Evolutionary conservation across 2,113 vertebrate genomes (phyloP).

Genomic region (Malurus alboscapulatus): DNA sequence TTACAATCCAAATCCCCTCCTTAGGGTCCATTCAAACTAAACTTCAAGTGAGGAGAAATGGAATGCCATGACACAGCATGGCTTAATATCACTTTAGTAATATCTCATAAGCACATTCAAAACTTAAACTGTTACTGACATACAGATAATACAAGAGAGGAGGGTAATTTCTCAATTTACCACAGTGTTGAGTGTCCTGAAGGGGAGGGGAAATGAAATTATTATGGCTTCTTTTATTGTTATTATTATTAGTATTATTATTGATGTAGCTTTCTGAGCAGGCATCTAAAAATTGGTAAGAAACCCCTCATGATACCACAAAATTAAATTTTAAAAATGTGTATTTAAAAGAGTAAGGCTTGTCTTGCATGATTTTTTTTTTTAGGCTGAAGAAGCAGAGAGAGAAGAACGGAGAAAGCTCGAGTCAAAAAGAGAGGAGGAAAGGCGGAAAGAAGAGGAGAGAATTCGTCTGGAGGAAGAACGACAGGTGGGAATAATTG

Average conservation of each 20-base stretch:
- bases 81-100: not conserved
- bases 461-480: conserved; percentile 82
- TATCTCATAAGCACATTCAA: not conserved
- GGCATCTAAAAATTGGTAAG: not conserved
- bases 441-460: conserved; percentile 86
- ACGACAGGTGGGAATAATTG: conserved; percentile 62
- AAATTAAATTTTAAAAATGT: not conserved
- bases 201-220: not conserved
- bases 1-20: not conserved
- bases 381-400: conserved; percentile 90
- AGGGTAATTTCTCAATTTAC: not conserved
- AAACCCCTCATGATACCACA: not conserved
- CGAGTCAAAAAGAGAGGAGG: conserved; percentile 88
- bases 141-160: not conserved
- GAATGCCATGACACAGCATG: not conserved
- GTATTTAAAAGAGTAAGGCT: not conserved
- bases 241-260: not conserved
- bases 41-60: not conserved
- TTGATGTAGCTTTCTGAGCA: not conserved
- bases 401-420: conserved; percentile 88
- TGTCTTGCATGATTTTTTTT: not conserved
- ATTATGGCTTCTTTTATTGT: not conserved
- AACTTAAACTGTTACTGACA: not conserved
- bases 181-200: not conserved
- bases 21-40: not conserved